Evolutionary conservation across 2,888 invertebrate species (phyloP).

Genomic region (Tetramorium bicarinatum): DNA sequence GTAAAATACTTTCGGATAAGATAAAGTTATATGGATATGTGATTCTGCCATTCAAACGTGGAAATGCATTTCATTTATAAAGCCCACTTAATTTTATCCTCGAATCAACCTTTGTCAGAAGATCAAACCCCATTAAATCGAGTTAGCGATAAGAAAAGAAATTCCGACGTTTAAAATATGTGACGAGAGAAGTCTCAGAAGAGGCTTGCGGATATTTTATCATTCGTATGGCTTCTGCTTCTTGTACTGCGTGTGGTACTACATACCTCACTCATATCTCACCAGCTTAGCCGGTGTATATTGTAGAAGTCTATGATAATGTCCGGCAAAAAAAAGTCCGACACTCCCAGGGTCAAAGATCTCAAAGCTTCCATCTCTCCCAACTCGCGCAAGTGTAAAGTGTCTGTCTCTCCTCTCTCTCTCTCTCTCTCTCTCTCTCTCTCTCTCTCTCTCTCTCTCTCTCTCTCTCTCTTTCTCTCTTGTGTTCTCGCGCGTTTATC

Average conservation of each 20-base stretch:
- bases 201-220: background rate
- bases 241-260: background rate
- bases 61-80: background rate
- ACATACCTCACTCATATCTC: slow-evolving; percentile 23
- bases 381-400: background rate
- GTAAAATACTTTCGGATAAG: background rate
- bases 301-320: slow-evolving; percentile 32
- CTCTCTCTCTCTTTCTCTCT: slow-evolving; percentile 11
- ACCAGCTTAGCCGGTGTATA: slow-evolving; percentile 19
- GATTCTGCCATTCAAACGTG: background rate
- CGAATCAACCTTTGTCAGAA: background rate
- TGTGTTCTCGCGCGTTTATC: slow-evolving; percentile 37
- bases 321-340: slow-evolving; percentile 36
- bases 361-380: background rate
- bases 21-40: background rate
- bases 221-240: slow-evolving; percentile 4
- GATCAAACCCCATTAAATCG: background rate
- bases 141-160: background rate
- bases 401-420: background rate
- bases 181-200: slow-evolving; percentile 2
- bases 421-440: background rate
- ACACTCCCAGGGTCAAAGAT: slow-evolving; percentile 48
- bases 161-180: background rate
- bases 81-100: background rate
- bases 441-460: background rate